These are phyloP conservation scores for Bucco capensis DNA, from an alignment of 2,113 vertebrate genomes.

Conservation along the genomic window DNA sequence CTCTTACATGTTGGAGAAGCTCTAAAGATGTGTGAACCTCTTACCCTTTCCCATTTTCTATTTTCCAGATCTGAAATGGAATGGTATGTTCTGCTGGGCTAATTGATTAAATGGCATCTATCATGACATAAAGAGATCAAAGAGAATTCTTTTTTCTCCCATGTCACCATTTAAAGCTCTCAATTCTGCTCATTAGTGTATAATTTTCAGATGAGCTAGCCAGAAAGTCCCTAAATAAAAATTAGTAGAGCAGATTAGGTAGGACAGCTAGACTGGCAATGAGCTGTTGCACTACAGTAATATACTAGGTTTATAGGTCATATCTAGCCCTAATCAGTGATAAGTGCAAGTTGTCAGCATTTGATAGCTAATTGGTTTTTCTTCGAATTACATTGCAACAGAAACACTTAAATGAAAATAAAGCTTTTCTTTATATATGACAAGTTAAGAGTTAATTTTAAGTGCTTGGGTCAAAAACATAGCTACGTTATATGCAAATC, in stretches of 20 bases:
- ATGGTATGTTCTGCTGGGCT: not conserved
- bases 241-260: constrained; percentile 40
- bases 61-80: not conserved
- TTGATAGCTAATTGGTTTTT: constrained; percentile 36
- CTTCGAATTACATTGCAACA: not conserved
- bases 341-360: constrained; percentile 15
- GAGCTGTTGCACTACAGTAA: constrained; percentile 31
- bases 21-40: not conserved
- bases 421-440: not conserved
- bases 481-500: not conserved
- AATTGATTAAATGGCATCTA: constrained; percentile 39
- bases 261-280: constrained; percentile 27
- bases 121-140: constrained; percentile 48
- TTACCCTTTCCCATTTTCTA: not conserved
- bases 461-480: not conserved
- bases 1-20: not conserved
- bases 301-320: constrained; percentile 36
- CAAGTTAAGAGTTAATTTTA: constrained; percentile 18
- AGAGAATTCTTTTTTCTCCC: constrained; percentile 4
- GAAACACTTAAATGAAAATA: constrained; percentile 1
- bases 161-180: not conserved
- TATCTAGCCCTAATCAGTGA: constrained; percentile 38
- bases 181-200: not conserved
- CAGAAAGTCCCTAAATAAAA: constrained; percentile 53
- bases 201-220: constrained; percentile 35